Base-by-base conservation (phyloP, 2,888 invertebrate species). In the Pseudolycoriella hygida region DNA sequence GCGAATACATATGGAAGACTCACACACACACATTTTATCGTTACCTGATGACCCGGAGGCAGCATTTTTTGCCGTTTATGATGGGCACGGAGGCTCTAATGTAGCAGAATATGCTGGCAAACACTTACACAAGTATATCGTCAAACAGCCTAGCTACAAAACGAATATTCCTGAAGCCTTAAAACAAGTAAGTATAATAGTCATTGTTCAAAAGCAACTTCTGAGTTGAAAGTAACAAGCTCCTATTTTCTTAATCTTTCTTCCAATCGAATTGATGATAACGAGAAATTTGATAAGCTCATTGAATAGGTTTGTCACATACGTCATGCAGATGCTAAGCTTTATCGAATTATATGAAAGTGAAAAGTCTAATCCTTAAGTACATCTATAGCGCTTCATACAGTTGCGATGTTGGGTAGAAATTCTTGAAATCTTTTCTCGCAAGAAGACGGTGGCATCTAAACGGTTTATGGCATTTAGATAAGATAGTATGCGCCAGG, bases 1-100 rank as follows among this genome's bases (percentile, higher is more conserved):
- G 98, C 71, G 98, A 50, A 82, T 94, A 47, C 89, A 89, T 53
- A 98, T 99, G 98, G 98, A 98, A 69, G 98, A 98, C 67, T 88
- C 93, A 0, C 98, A 99, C 62, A 93, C 94, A 42, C 93, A 96
- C 57, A 84, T 98, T 53, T 68, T 98, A 14, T 83, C 90, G 0
- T 63, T 92, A 51, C 89, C 90, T 2, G 92, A 92, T 58, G 97
- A 98, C 64, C 88, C 90, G 20, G 81, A 78, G 17, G 80, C 92
- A 30, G 80, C 93, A 3, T 98, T 88, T 67, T 97, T 97, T 68
- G 96, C 87, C 5, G 97, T 98, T 1, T 98, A 90, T 61, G 97
- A 66, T 52, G 64, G 65, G 2, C 64, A 72, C 61, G 55, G 67
- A 76, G 90, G 93, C 48, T 77, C 85, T 8, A 82, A 81, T 57